Evolutionary conservation across 2,113 vertebrate genomes (phyloP), one percentile per base, ranked within the genome.

Genomic region (Sinocyclocheilus anophthalmus): DNA sequence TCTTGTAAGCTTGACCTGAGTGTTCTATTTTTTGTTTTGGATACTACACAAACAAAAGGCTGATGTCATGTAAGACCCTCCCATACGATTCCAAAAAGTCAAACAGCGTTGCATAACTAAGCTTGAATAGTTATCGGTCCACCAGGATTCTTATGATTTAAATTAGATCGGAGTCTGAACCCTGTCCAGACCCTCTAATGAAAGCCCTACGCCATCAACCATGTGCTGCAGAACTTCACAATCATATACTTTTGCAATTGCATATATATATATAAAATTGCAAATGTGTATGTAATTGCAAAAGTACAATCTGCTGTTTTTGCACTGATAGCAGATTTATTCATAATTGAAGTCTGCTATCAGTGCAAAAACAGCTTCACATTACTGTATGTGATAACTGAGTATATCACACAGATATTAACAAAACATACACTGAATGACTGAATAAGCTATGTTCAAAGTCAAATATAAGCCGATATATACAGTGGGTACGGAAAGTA

Each of bases 21-120:
- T 75, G 90, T 90, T 92, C 48, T 8, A 14, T 75, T 16, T 86
- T 88, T 91, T 77, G 84, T 86, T 73, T 88, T 85, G 77, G 70
- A 84, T 78, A 90, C 83, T 75, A 65, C 85, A 59, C 72, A 83
- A 42, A 87, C 53, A 59, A 78, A 83, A 85, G 77, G 67, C 82
- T 85, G 45, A 83, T 76, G 33, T 84, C 63, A 86, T 78, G 42
- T 2, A 84, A 83, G 79, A 77, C 67, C 57, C 82, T 85, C 82
- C 59, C 61, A 48, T n/a, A 45, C 33, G 7, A 10, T 45, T 83
- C 84, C 33, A 69, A 53, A 59, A 13, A 57, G 37, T 26, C n/a
- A 50, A 53, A 20, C 14, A 42, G 20, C 13, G 57, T 83, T 85
- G 45, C 67, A 61, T 83, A 87, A 88, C 69, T 26, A 85, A 70